Evolutionary conservation across 2,888 invertebrate species (phyloP).

Genomic region (Coenonympha arcania): DNA sequence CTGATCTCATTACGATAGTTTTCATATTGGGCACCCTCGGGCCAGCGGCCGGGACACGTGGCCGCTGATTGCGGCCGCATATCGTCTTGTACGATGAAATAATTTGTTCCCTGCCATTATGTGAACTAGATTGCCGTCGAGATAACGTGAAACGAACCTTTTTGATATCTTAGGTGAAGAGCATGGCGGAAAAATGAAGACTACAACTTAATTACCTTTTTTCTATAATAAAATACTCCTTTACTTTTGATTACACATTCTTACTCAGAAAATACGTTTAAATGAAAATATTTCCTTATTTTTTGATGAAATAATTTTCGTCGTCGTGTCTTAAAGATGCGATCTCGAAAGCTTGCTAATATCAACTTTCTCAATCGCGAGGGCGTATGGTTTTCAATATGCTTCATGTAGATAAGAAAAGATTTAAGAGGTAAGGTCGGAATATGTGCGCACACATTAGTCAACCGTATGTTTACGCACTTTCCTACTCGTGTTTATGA

Average conservation of each 20-base stretch:
- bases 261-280: too few relatives aligned
- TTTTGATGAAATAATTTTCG: too few relatives aligned
- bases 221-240: too few relatives aligned
- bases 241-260: too few relatives aligned
- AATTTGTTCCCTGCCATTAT: constrained; percentile 61
- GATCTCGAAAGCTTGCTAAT: constrained; percentile 41
- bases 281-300: too few relatives aligned
- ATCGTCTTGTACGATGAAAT: constrained; percentile 64
- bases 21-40: constrained; percentile 47
- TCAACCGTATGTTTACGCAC: not conserved
- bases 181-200: not conserved
- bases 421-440: constrained; percentile 36
- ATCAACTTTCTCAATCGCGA: constrained; percentile 31
- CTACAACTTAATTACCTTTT: not conserved
- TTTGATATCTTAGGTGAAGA: constrained; percentile 35
- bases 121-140: constrained; percentile 64
- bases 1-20: constrained; percentile 67
- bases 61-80: constrained; percentile 44
- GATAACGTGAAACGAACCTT: constrained; percentile 39
- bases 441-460: constrained; percentile 32
- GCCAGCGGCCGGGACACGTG: constrained; percentile 48
- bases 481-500: not conserved
- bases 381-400: constrained; percentile 27
- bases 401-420: constrained; percentile 30
- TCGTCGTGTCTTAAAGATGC: too few relatives aligned